Percentiles rank a stretch among this genome's conserved stretches.
These are phyloP conservation scores for Synergus japonicus DNA, from an alignment of 2,888 invertebrate genomes.

Conservation along the genomic window DNA sequence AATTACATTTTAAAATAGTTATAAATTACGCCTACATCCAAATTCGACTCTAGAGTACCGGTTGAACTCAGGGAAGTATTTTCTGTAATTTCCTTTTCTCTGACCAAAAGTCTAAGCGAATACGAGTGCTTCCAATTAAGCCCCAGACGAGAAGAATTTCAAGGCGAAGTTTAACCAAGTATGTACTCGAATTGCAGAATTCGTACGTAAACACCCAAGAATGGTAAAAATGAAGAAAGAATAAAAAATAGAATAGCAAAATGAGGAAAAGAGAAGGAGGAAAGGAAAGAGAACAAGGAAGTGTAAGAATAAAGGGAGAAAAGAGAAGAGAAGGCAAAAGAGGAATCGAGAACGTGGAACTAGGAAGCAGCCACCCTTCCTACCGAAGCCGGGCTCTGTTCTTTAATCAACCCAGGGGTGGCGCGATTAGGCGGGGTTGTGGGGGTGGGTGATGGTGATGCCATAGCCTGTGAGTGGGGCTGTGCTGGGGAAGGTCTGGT, in stretches of 20 bases:
- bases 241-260: slow-evolving; percentile 13
- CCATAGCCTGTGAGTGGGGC: slow-evolving; percentile 46
- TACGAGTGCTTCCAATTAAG: too few relatives aligned
- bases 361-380: slow-evolving; percentile 51
- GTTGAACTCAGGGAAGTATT: neutral
- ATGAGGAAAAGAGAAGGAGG: slow-evolving; percentile 40
- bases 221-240: neutral
- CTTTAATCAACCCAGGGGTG: slow-evolving; percentile 74
- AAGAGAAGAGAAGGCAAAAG: slow-evolving; percentile 44
- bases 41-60: neutral
- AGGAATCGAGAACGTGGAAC: slow-evolving; percentile 33
- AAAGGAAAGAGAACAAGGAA: slow-evolving; percentile 45
- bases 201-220: neutral
- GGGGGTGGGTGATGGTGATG: slow-evolving; percentile 53
- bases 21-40: neutral
- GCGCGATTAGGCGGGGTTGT: slow-evolving; percentile 74
- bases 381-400: slow-evolving; percentile 69
- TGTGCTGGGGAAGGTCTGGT: slow-evolving; percentile 47
- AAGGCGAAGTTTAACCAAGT: neutral
- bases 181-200: neutral
- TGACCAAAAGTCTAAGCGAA: neutral
- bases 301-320: slow-evolving; percentile 39
- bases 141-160: neutral
- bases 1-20: too few relatives aligned
- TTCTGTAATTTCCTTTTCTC: neutral